These are phyloP conservation scores for Rhinoraja longicauda DNA, from an alignment of 2,797 vertebrate genomes.

Conservation along the genomic window DNA sequence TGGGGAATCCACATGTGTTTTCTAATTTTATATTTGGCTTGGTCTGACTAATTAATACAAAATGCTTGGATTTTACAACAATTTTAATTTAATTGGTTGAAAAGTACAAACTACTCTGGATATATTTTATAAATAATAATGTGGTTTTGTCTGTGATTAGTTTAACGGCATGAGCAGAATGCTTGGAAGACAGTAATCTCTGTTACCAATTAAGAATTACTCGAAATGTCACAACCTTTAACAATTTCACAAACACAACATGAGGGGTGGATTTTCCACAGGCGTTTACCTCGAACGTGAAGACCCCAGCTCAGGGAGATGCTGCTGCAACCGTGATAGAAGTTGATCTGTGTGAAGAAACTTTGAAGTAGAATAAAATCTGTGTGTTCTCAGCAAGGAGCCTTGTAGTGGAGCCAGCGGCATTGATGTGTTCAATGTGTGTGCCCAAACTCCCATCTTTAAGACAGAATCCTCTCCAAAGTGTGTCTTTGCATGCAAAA, in stretches of 20 bases:
- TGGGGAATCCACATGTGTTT: neutral
- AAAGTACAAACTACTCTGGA: neutral
- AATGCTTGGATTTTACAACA: constrained; percentile 9
- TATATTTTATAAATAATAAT: neutral
- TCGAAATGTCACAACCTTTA: neutral
- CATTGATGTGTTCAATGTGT: neutral
- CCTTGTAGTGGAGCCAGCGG: neutral
- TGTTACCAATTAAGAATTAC: neutral
- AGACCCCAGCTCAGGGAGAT: neutral
- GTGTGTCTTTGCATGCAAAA: too few relatives aligned
- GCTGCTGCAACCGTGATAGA: too few relatives aligned
- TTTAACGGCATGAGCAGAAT: neutral
- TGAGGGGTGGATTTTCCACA: neutral
- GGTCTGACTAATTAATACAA: constrained; percentile 14
- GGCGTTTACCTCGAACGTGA: neutral
- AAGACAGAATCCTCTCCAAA: neutral
- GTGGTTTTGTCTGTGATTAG: constrained; percentile 27
- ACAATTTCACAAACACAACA: neutral
- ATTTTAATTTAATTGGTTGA: constrained; percentile 22
- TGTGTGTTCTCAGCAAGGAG: neutral
- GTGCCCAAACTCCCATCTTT: neutral
- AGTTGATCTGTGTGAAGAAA: neutral
- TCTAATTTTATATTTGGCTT: neutral
- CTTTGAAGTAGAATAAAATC: neutral
- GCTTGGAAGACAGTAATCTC: neutral